phyloP scores from a whole-genome alignment of 2,888 invertebrate species.

The Parthenolecanium corni region DNA sequence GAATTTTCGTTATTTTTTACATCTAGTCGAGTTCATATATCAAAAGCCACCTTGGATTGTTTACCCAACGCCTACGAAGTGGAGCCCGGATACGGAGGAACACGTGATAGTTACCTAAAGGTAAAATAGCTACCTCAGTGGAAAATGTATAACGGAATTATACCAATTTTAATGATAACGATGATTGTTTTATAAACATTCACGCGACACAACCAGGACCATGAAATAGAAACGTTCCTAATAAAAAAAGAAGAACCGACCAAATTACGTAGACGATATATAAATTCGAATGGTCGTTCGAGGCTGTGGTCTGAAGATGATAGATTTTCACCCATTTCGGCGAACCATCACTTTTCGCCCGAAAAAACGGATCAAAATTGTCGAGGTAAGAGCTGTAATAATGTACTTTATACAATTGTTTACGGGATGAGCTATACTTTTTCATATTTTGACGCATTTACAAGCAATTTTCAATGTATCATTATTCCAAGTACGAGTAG shows the following conservation, averaged over 20 bases:
- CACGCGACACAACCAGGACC: constrained; percentile 44
- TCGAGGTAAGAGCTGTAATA: background rate
- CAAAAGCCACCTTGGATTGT: constrained; percentile 73
- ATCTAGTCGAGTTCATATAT: constrained; percentile 88
- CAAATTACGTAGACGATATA: constrained; percentile 34
- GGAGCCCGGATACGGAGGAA: constrained; percentile 79
- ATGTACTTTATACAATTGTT: too few species aligned
- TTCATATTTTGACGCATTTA: too few species aligned
- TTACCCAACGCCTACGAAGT: constrained; percentile 83
- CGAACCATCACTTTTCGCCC: constrained; percentile 2
- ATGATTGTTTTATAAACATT: background rate
- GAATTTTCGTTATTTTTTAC: background rate
- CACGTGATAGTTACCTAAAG: constrained; percentile 69
- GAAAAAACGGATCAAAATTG: constrained; percentile 4
- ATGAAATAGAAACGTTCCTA: constrained; percentile 76
- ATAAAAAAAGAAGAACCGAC: constrained; percentile 67
- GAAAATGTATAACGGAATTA: background rate
- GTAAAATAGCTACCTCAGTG: constrained; percentile 33
- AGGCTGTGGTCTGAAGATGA: constrained; percentile 39
- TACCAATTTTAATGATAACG: background rate
- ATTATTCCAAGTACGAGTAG: too few species aligned
- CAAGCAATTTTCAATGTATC: too few species aligned
- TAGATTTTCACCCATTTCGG: constrained; percentile 10
- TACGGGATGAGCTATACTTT: too few species aligned
- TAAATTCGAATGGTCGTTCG: constrained; percentile 34